Evolutionary conservation across 2,888 invertebrate species (phyloP).

Genomic region (Tridacna crocea): DNA sequence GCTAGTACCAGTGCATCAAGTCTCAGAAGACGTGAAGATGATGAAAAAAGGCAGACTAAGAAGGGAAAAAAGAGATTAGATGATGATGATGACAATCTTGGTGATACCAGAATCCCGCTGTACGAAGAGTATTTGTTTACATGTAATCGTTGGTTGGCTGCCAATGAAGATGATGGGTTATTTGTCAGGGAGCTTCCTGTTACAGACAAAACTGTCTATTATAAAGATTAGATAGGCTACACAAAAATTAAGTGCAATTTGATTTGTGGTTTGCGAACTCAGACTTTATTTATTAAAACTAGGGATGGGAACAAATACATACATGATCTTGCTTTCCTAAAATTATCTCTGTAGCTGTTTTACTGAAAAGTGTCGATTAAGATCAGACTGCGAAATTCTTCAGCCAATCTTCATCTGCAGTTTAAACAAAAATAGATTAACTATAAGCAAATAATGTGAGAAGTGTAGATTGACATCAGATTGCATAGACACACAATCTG

Average conservation of each 20-base stretch:
- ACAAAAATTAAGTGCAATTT: background rate
- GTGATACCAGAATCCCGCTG: constrained; percentile 64
- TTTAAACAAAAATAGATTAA: no score
- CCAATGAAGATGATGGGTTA: constrained; percentile 78
- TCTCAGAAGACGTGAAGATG: constrained; percentile 29
- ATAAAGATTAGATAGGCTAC: constrained; percentile 43
- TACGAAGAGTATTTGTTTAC: constrained; percentile 78
- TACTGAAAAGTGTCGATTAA: no score
- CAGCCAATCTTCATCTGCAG: no score
- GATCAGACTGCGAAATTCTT: no score
- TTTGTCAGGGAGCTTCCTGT: constrained; percentile 69
- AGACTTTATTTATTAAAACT: no score
- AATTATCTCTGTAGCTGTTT: no score
- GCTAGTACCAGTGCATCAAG: constrained; percentile 59
- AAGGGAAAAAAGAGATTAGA: constrained; percentile 41
- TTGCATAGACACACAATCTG: background rate
- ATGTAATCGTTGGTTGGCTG: constrained; percentile 79
- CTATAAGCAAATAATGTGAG: no score
- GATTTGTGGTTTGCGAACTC: no score
- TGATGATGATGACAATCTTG: constrained; percentile 60
- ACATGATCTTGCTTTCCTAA: no score
- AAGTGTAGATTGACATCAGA: no score
- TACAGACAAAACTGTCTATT: constrained; percentile 59
- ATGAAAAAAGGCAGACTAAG: constrained; percentile 7
- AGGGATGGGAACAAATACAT: no score